Evolutionary conservation across 2,888 invertebrate genomes (phyloP).

Genomic region (Corythucha ciliata): DNA sequence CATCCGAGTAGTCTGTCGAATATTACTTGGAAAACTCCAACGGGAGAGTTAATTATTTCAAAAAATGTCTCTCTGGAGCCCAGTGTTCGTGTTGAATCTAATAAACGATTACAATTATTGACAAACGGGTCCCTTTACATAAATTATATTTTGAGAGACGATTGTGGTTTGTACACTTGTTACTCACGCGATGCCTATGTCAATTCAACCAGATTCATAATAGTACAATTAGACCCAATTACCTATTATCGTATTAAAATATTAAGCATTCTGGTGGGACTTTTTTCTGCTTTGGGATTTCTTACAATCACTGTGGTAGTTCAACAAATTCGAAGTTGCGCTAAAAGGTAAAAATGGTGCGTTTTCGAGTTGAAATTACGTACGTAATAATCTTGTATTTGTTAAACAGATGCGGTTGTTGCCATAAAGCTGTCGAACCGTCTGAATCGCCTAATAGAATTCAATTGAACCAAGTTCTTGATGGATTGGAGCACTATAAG

Average conservation of each 20-base stretch:
- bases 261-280: conserved; percentile 72
- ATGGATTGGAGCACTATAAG: conserved; percentile 83
- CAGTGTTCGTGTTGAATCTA: not conserved
- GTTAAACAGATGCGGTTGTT: conserved; percentile 56
- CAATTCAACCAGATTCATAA: conserved; percentile 63
- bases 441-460: conserved; percentile 58
- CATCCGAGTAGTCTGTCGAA: conserved; percentile 18
- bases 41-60: conserved; percentile 20
- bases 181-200: conserved; percentile 75
- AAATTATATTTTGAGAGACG: conserved; percentile 59
- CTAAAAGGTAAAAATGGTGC: conserved; percentile 53
- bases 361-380: too few species aligned
- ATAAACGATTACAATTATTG: conserved; percentile 43
- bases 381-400: conserved; percentile 11
- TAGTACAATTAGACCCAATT: conserved; percentile 74
- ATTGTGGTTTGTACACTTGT: conserved; percentile 78
- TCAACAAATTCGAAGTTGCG: conserved; percentile 61
- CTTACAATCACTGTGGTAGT: conserved; percentile 68
- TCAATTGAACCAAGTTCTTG: conserved; percentile 78
- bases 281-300: conserved; percentile 67
- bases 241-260: conserved; percentile 76
- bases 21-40: conserved; percentile 49
- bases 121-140: conserved; percentile 73
- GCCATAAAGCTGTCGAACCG: conserved; percentile 44
- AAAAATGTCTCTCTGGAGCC: not conserved